Conservation (phyloP, 2,888 invertebrate species). For the Embidobia sp. region DNA sequence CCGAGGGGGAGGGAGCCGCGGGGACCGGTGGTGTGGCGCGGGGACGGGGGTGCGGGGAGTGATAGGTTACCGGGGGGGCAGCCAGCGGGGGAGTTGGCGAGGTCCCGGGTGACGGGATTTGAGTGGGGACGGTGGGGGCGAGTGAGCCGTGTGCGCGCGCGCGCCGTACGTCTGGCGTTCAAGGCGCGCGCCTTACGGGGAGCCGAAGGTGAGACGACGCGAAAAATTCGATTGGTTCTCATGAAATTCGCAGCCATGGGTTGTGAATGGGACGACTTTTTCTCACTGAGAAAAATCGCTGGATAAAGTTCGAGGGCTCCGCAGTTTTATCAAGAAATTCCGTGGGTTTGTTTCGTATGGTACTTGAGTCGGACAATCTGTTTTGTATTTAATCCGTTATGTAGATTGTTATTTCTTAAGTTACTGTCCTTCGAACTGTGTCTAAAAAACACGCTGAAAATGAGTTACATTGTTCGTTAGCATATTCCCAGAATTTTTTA, state of each 20-base stretch:
- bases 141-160: slow-evolving; percentile 78
- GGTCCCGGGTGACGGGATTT: slow-evolving; percentile 80
- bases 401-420: too few relatives aligned
- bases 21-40: too few relatives aligned
- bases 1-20: too few relatives aligned
- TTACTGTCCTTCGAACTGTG: too few relatives aligned
- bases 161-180: slow-evolving; percentile 56
- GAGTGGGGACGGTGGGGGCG: slow-evolving; percentile 81
- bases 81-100: slow-evolving; percentile 71
- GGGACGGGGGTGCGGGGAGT: slow-evolving; percentile 73
- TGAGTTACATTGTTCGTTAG: too few relatives aligned
- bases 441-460: too few relatives aligned
- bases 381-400: too few relatives aligned
- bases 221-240: slow-evolving; percentile 48
- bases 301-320: too few relatives aligned
- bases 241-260: slow-evolving; percentile 13
- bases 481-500: too few relatives aligned
- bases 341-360: neutral
- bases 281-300: too few relatives aligned
- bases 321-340: too few relatives aligned
- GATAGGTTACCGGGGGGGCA: slow-evolving; percentile 73
- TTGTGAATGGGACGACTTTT: neutral
- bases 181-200: slow-evolving; percentile 60
- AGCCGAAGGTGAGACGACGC: slow-evolving; percentile 37
- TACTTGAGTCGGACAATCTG: too few relatives aligned